These are phyloP conservation scores for Mechanitis mazaeus DNA, from an alignment of 2,888 invertebrate species.

Conservation along the genomic window DNA sequence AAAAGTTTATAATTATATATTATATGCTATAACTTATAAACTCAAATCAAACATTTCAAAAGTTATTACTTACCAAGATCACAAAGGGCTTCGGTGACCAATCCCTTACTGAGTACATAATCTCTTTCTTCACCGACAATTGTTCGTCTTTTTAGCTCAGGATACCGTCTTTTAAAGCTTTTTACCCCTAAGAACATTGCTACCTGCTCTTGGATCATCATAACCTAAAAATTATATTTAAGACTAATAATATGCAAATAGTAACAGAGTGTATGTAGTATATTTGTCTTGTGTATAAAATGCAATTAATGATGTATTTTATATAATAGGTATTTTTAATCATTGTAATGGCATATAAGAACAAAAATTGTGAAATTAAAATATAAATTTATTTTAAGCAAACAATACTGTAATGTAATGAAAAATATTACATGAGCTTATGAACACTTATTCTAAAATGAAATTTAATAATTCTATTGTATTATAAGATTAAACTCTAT, in stretches of 20 bases:
- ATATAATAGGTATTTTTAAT: not conserved
- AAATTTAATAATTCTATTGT: no score
- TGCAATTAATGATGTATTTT: not conserved
- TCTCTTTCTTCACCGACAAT: constrained; percentile 91
- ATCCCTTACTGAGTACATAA: constrained; percentile 86
- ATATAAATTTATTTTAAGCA: no score
- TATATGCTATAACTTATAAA: not conserved
- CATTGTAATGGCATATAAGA: no score
- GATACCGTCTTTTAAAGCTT: constrained; percentile 97
- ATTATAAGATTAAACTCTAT: no score
- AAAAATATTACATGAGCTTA: no score
- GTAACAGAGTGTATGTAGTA: not conserved
- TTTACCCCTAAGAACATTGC: constrained; percentile 96
- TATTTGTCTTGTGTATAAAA: not conserved
- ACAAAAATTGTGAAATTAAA: no score
- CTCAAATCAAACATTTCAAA: no score
- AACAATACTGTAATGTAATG: no score
- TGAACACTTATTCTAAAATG: no score
- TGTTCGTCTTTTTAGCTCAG: constrained; percentile 88
- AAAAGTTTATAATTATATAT: no score
- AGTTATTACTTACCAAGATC: constrained; percentile 84
- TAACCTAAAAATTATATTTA: constrained; percentile 78
- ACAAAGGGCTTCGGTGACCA: constrained; percentile 93
- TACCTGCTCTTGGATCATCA: constrained; percentile 97
- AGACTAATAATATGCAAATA: constrained; percentile 6